These are phyloP conservation scores for Callionymus lyra DNA, from an alignment of 2,113 vertebrate genomes.

Conservation along the genomic window DNA sequence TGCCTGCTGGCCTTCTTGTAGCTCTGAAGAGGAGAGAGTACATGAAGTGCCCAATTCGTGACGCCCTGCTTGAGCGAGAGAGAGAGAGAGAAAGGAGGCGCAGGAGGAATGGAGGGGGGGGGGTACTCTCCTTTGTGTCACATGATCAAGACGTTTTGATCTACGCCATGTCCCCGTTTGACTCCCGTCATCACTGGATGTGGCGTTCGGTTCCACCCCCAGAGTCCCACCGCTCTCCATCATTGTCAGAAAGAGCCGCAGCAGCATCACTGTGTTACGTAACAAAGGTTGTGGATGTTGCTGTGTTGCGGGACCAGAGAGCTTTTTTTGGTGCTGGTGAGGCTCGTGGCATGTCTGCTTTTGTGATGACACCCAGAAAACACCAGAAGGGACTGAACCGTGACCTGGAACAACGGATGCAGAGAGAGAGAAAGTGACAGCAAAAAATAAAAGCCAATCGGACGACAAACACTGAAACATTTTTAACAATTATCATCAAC, in stretches of 20 bases:
- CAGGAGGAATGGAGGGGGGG: no score
- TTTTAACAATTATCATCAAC: no score
- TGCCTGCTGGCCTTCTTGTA: conserved; percentile 16
- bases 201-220: not conserved
- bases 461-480: no score
- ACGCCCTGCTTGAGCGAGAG: not conserved
- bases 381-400: conserved; percentile 37
- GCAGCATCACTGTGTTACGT: conserved; percentile 52
- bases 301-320: conserved; percentile 45
- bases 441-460: conserved; percentile 23
- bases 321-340: conserved; percentile 42
- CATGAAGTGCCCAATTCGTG: conserved; percentile 28
- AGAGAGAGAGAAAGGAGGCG: no score
- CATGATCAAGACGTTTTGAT: no score
- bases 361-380: conserved; percentile 53
- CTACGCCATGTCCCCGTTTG: conserved; percentile 5
- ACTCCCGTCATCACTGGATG: conserved; percentile 1
- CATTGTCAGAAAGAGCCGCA: conserved; percentile 24
- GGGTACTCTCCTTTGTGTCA: no score
- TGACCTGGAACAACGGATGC: conserved; percentile 47
- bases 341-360: conserved; percentile 37
- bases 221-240: conserved; percentile 19
- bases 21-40: conserved; percentile 22
- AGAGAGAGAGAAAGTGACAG: conserved; percentile 37
- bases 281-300: conserved; percentile 58